These are phyloP conservation scores for Zygogramma bicolorata DNA, from an alignment of 2,888 invertebrate genomes.

Conservation along the genomic window DNA sequence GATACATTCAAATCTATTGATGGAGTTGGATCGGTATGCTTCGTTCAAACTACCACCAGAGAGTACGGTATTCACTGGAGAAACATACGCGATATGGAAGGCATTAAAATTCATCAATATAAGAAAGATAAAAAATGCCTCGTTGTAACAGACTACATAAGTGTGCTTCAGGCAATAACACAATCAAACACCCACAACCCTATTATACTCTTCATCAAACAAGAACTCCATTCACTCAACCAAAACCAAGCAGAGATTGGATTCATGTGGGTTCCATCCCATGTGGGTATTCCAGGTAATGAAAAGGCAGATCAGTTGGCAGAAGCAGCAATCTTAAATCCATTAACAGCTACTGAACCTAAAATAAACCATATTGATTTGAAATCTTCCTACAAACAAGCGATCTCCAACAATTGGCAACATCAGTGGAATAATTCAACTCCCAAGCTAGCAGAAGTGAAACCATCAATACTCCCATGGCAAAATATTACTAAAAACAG, in stretches of 20 bases:
- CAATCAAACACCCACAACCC: slow-evolving; percentile 13
- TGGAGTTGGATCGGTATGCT: slow-evolving; percentile 1
- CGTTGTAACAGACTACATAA: slow-evolving; percentile 1
- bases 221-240: background rate
- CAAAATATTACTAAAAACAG: background rate
- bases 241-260: slow-evolving; percentile 4
- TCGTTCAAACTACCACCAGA: slow-evolving; percentile 4
- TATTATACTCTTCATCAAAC: slow-evolving; percentile 5
- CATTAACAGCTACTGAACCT: slow-evolving; percentile 1
- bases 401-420: background rate
- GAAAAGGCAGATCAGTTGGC: too few species aligned
- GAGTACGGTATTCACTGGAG: slow-evolving; percentile 13
- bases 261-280: slow-evolving; percentile 10
- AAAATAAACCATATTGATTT: slow-evolving; percentile 1
- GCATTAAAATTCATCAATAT: background rate
- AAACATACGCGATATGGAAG: slow-evolving; percentile 10
- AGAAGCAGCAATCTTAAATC: background rate
- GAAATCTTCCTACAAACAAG: background rate
- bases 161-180: background rate
- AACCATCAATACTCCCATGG: slow-evolving; percentile 14
- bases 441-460: slow-evolving; percentile 1
- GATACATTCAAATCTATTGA: slow-evolving; percentile 2
- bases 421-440: slow-evolving; percentile 1
- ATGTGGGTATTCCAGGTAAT: too few species aligned
- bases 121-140: slow-evolving; percentile 5